Base-by-base conservation (phyloP, 1,140 invertebrate species). In the Drosophila sucinea region DNA sequence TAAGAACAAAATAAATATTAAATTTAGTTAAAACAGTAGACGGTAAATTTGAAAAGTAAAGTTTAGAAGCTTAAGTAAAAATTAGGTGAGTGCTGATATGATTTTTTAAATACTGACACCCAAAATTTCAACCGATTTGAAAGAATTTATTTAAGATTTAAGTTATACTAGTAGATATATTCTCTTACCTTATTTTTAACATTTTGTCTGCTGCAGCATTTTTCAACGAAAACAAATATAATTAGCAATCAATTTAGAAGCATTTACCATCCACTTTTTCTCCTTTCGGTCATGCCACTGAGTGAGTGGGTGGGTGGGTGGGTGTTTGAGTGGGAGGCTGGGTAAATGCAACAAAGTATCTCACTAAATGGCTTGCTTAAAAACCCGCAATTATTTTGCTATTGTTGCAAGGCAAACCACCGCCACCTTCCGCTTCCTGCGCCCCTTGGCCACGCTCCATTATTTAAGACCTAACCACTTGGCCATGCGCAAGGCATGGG, bases 371-470 rank as follows among this genome's bases (percentile, higher is more conserved):
- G 77, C 83, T 79, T 60, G 35, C 70, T 81, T 33, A 78, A 79
- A 81, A 86, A 82, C 81, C 81, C 81, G 79, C 76, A 84, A 84
- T 84, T 82, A 84, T 84, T 79, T 73, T 73, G 55, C 69, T 68
- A 86, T 83, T 87, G 82, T 87, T 73, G 40, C 70, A 69, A 57
- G 70, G 63, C 51, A 56, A 62, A 70, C 61, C 56, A 68, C 55
- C 76, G 70, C 80, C 60, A 70, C 70, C 61, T 74, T 40, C 29
- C 41, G 63, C 41, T 64, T 23, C 35, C 35, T 30, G 29, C n/a
- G 6, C 11, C 25, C 25, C n/a, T 17, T n/a, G 8, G 6, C 10
- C 35, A 11, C 57, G 40, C 35, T 3, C 7, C 60, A 10, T 17
- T n/a, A 4, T 10, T 32, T 8, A 63, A 54, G 66, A 60, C 70